phyloP scores from a whole-genome alignment of 2,797 vertebrate genomes.

The Antennarius maculatus region DNA sequence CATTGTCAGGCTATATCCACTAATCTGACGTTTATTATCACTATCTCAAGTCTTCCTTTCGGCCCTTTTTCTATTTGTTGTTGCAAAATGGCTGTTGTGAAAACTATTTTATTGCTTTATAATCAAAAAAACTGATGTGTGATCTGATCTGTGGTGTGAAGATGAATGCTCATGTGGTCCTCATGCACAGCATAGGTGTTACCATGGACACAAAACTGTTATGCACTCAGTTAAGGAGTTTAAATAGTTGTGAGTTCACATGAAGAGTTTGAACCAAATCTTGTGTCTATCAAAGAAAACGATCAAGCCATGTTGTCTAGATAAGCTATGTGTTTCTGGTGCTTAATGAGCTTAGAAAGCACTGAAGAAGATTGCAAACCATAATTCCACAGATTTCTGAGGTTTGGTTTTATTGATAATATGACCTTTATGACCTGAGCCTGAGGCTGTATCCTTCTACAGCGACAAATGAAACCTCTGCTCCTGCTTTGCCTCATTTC shows the following conservation, averaged over 20 bases:
- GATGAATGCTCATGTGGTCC: slow-evolving; percentile 2
- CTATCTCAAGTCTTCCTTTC: not conserved
- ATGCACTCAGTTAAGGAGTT: not conserved
- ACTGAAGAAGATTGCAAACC: slow-evolving; percentile 56
- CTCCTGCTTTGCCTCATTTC: slow-evolving; percentile 9
- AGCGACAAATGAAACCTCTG: slow-evolving; percentile 37
- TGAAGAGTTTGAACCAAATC: not conserved
- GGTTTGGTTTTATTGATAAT: slow-evolving; percentile 70
- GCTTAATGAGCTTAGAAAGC: slow-evolving; percentile 57
- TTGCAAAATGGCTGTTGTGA: too few relatives aligned
- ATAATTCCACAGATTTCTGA: slow-evolving; percentile 48
- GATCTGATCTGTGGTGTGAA: not conserved
- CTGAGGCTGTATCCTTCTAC: slow-evolving; percentile 29
- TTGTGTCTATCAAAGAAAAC: slow-evolving; percentile 25
- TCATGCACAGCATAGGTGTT: too few relatives aligned
- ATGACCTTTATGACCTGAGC: slow-evolving; percentile 55
- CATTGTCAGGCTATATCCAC: not conserved
- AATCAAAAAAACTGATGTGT: not conserved
- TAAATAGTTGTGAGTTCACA: not conserved
- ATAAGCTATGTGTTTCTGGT: slow-evolving; percentile 39
- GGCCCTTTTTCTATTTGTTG: too few relatives aligned
- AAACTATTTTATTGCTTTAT: too few relatives aligned
- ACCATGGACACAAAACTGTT: not conserved
- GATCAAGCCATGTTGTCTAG: slow-evolving; percentile 13
- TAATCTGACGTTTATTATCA: not conserved